These are phyloP conservation scores for Cryptosula pallasiana DNA, from an alignment of 2,888 invertebrate species.

Conservation along the genomic window DNA sequence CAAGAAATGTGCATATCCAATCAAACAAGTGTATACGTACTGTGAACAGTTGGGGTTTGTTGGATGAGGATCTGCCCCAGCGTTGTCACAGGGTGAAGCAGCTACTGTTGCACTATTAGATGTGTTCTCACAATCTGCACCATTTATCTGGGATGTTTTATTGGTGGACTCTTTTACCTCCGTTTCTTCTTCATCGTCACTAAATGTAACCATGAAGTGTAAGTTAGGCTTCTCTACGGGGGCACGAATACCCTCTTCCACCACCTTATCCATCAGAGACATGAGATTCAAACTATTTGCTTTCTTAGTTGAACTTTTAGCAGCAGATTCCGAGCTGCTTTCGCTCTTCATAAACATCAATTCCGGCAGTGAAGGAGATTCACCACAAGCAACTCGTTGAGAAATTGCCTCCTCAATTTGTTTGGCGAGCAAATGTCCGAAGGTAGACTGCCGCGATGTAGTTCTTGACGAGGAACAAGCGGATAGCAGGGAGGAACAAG, in stretches of 20 bases:
- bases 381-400: neutral
- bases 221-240: neutral
- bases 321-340: neutral
- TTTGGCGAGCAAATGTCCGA: neutral
- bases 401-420: neutral
- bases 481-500: neutral
- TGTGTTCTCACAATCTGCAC: too few relatives aligned
- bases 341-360: neutral
- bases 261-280: neutral
- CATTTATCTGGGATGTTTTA: too few relatives aligned
- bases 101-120: too few relatives aligned
- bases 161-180: neutral
- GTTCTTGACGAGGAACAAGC: too few relatives aligned
- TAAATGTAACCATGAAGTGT: conserved; percentile 9
- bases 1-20: too few relatives aligned
- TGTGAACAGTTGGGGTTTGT: too few relatives aligned
- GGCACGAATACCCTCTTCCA: conserved; percentile 4
- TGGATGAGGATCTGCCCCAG: too few relatives aligned
- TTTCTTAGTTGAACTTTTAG: neutral
- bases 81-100: too few relatives aligned
- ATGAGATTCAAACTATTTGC: neutral
- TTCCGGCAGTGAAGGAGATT: neutral
- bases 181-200: conserved; percentile 10
- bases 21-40: too few relatives aligned
- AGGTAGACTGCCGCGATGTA: neutral